Evolutionary conservation across 2,888 invertebrate species (phyloP), one percentile per base, ranked within the genome.

Genomic region (Osmoderma eremita): DNA sequence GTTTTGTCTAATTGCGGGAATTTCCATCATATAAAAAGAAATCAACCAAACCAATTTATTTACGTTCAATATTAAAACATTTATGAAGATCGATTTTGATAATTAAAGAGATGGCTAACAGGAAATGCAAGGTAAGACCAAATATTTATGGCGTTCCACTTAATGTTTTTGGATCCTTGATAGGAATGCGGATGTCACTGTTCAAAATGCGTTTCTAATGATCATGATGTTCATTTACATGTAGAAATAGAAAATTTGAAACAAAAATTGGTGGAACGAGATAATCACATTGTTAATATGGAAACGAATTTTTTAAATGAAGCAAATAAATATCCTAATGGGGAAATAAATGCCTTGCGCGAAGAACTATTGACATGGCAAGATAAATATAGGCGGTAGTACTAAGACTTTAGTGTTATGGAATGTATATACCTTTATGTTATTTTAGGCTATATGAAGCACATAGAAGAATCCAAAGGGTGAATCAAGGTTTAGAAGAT

Each of bases 401-500:
- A 48, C 63, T n/a, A 24, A 53, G 1, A 17, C 4, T n/a, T n/a
- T n/a, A 39, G 30, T 63, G 3, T 61, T 67, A 50, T 38, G 15
- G 24, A 49, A 61, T 24, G 10, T 39, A 30, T 30, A 30, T 6
- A 3, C 2, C 2, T 30, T 30, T 30, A 10, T 1, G 10, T 48
- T 36, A 42, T 45, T 83, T 72, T 79, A 93, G 97, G 77, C 86
- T 97, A 74, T 91, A 93, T 83, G 97, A 97, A 79, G 95, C 95
- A 64, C 95, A 97, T 79, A 94, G 94, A 80, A 89, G 95, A 77
- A 91, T 97, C 67, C 97, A 97, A 83, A 94, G 93, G 83, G 90
- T 97, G 45, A 97, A 97, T 83, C 96, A 97, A 85, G 93, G 91
- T 74, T 86, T 97, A 75, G 97, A 97, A 84, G 97, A 97, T 81